Percentiles rank a stretch among this genome's conserved stretches.
These are phyloP conservation scores for Acanthurus tractus DNA, from an alignment of 2,797 vertebrate species.

Conservation along the genomic window DNA sequence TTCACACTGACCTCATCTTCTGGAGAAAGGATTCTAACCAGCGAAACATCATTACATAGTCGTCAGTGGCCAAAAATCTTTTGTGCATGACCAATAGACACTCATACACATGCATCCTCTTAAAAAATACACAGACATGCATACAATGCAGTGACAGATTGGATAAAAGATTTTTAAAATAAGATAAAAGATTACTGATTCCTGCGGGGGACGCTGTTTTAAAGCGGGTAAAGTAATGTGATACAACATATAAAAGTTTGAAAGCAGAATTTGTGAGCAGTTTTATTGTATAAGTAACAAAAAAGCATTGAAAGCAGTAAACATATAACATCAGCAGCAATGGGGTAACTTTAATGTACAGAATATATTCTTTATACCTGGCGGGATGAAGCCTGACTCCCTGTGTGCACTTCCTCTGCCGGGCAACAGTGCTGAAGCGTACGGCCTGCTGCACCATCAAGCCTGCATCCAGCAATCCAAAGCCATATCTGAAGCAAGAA, in stretches of 20 bases:
- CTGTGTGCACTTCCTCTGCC: constrained; percentile 70
- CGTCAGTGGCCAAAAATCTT: constrained; percentile 15
- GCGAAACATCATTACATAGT: constrained; percentile 22
- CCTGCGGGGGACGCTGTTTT: not conserved
- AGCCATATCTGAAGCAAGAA: constrained; percentile 71
- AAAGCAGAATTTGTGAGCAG: not conserved
- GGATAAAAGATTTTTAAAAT: constrained; percentile 5
- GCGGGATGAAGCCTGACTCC: constrained; percentile 48
- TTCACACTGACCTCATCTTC: constrained; percentile 60
- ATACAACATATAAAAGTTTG: not conserved
- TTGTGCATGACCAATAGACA: not conserved
- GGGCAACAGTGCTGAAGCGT: constrained; percentile 43
- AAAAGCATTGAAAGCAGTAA: not conserved
- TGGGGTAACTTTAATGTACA: not conserved
- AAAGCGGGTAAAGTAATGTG: not conserved
- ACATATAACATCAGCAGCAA: not conserved
- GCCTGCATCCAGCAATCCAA: constrained; percentile 78
- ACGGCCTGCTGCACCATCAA: constrained; percentile 79
- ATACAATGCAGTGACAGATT: constrained; percentile 13
- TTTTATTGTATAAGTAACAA: not conserved
- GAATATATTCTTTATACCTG: constrained; percentile 53
- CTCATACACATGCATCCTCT: not conserved
- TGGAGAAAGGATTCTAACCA: constrained; percentile 73
- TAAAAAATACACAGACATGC: constrained; percentile 17
- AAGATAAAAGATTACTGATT: constrained; percentile 21